Base-by-base conservation (phyloP, 2,888 invertebrate species). In the Drosophila paramelanica region DNA sequence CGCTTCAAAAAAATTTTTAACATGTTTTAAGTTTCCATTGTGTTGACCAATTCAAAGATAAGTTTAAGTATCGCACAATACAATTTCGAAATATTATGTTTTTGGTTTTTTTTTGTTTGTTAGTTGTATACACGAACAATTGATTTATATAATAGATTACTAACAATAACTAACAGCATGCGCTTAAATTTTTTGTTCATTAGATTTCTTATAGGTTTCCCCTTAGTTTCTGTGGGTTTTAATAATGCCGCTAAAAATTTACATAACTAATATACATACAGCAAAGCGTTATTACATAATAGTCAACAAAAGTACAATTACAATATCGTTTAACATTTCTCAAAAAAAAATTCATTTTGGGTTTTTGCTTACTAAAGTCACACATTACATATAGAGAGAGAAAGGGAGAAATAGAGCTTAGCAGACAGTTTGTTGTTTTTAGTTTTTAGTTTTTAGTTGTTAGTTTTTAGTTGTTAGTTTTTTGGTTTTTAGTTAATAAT, bases 291-390 rank as follows among this genome's bases (percentile, higher is more conserved):
- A 79, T 89, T 77, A 83, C 83, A 73, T 88, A 88, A 90, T 88
- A 88, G 89, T 90, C 90, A 90, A 88, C 90, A 90, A 88, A 88
- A 83, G 79, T 88, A 89, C 75, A 80, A 84, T 82, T 81, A 79
- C 81, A 77, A 71, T 80, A 77, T 65, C 57, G 64, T 76, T 72
- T 65, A 68, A 62, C 73, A 73, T 55, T 67, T 57, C 64, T 53
- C 23, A 11, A 66, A 60, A 17, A 66, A 60, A 72, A 64, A 61
- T 46, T 36, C 70, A 41, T 27, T 39, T 53, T 72, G 56, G 56
- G 47, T 55, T 52, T 25, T 55, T 43, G 61, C 65, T 73, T 50
- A 84, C 77, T 60, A 67, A 73, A 60, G 20, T 68, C 43, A 59
- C 53, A 42, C 42, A 58, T 41, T 67, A 51, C 41, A 55, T 13